Evolutionary conservation across 2,113 vertebrate genomes (phyloP).

Genomic region (Prionailurus bengalensis): DNA sequence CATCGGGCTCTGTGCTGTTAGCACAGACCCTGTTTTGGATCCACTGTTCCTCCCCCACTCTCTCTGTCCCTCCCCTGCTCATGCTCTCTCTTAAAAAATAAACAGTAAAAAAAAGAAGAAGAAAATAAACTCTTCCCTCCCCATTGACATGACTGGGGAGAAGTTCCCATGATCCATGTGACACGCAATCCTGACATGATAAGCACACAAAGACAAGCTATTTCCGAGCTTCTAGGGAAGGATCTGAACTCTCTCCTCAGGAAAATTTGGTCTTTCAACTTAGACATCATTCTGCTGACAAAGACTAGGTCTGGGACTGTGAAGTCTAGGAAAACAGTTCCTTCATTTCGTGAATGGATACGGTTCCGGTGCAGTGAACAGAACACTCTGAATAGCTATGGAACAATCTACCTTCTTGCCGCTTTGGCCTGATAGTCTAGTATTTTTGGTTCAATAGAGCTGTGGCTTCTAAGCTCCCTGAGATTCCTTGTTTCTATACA

Average conservation of each 20-base stretch:
- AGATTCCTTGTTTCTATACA: background rate
- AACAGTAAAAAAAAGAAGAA: no score
- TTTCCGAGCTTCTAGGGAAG: background rate
- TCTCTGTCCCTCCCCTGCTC: no score
- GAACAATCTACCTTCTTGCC: background rate
- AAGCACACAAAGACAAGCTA: background rate
- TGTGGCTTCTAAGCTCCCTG: background rate
- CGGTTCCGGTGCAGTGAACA: background rate
- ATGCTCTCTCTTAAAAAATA: no score
- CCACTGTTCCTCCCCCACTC: no score
- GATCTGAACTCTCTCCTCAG: background rate
- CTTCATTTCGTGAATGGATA: background rate
- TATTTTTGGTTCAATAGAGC: background rate
- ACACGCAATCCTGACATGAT: background rate
- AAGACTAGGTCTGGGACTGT: background rate
- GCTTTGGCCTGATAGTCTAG: background rate
- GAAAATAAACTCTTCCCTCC: background rate
- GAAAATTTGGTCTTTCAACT: background rate
- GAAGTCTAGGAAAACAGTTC: background rate
- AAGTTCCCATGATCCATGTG: background rate
- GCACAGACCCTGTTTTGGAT: no score
- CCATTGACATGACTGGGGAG: background rate
- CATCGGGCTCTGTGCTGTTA: no score
- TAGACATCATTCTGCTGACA: constrained; percentile 2
- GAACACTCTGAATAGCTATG: background rate